A percentile compares a stretch with the other conserved stretches of the same genome.
Evolutionary conservation across 2,113 vertebrate genomes (phyloP).

Genomic region (Thamnophis sirtalis): DNA sequence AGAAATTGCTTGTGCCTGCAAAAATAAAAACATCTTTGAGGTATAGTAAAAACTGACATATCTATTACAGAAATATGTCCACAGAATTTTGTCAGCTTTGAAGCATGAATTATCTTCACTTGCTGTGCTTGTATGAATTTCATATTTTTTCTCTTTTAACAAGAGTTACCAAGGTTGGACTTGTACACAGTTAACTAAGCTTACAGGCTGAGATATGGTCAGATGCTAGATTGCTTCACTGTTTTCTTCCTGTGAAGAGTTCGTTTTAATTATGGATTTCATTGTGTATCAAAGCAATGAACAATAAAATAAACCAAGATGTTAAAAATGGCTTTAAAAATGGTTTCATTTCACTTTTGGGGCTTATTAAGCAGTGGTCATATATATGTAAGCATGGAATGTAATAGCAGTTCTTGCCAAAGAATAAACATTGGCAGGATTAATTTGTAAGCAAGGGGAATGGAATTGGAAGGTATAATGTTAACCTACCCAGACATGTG

Average conservation of each 20-base stretch:
- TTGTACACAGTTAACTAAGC: neutral
- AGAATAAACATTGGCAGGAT: neutral
- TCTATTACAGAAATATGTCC: neutral
- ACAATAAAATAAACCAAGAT: neutral
- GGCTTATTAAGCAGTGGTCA: neutral
- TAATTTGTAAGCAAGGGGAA: neutral
- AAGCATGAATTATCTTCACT: neutral
- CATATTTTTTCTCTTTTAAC: neutral
- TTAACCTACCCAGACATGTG: neutral
- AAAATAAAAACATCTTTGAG: neutral
- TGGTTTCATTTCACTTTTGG: neutral
- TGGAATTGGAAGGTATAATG: neutral
- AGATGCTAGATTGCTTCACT: neutral
- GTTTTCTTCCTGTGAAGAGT: neutral
- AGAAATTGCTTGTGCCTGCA: neutral
- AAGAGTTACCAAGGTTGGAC: neutral
- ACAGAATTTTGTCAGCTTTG: neutral
- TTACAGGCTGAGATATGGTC: neutral
- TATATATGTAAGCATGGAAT: neutral
- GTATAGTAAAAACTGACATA: neutral
- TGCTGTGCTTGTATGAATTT: neutral
- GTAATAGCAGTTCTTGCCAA: neutral
- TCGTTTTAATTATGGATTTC: neutral
- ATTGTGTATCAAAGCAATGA: neutral
- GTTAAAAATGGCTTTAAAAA: neutral